Percentiles rank a stretch among this genome's conserved stretches.
Evolutionary conservation across 2,888 invertebrate genomes (phyloP).

Genomic region (Lasioglossum calceatum): DNA sequence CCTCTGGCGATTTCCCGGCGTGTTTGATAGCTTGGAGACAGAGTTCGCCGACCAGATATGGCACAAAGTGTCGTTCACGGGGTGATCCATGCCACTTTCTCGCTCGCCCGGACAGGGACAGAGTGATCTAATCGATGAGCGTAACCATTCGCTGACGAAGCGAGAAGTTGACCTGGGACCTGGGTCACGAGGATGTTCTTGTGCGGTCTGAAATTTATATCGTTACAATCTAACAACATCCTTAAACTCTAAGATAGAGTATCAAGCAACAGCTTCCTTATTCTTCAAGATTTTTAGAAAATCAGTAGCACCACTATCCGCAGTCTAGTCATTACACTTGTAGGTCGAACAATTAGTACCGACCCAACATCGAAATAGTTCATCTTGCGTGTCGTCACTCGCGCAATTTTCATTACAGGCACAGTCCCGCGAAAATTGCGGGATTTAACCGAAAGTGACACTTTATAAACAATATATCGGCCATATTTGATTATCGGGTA

Average conservation of each 20-base stretch:
- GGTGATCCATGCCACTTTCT: background rate
- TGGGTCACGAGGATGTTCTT: background rate
- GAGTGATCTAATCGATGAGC: slow-evolving; percentile 2
- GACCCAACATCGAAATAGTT: too few species aligned
- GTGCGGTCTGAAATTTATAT: background rate
- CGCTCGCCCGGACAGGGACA: background rate
- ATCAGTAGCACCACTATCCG: too few species aligned
- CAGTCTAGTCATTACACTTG: too few species aligned
- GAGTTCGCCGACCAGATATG: background rate
- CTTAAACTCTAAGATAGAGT: background rate
- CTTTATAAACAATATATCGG: too few species aligned
- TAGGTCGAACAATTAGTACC: too few species aligned
- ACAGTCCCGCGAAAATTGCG: too few species aligned
- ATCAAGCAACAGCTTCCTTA: too few species aligned
- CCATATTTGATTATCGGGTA: too few species aligned
- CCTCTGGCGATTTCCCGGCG: slow-evolving; percentile 24
- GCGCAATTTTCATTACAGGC: too few species aligned
- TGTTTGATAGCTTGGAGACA: background rate
- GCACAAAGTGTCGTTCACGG: background rate
- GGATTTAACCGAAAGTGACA: too few species aligned
- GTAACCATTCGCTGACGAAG: background rate
- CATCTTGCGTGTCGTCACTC: too few species aligned
- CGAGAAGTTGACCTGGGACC: background rate
- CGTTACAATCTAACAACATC: background rate
- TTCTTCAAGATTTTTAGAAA: too few species aligned